Base-by-base conservation (phyloP, 2,797 vertebrate genomes). In the Loriculus beryllinus region DNA sequence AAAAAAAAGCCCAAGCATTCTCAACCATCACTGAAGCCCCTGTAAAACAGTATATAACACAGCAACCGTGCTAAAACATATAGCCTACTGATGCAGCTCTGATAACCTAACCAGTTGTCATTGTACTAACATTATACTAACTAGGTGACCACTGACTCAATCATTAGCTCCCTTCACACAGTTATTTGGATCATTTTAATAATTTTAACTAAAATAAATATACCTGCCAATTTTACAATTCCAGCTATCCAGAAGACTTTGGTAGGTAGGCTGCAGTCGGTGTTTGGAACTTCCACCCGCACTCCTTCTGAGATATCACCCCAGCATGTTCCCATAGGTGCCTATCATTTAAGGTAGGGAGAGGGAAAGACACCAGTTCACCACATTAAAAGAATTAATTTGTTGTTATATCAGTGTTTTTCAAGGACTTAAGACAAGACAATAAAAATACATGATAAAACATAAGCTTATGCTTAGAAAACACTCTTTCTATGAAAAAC, bases 231-330 rank as follows among this genome's bases (percentile, higher is more conserved):
- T 97, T 99, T 99, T 95, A 99, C 97, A 95, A 99, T 98, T 93
- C 98, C 98, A 97, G 99, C 99, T 96, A 99, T 99, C 99, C 99
- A 99, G 98, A 99, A 99, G 93, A 99, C 99, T 97, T 99, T 99
- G 75, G 98, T 98, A 95, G 99, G 98, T 74, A 99, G 97, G 97
- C 94, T 99, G 97, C 98, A 98, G 94, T 99, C 99, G 4, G 98
- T 98, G 97, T 99, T 99, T 51, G 98, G 98, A 92, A 99, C 98
- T 97, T 99, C 99, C 67, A 99, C 98, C 97, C 99, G 97, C 74
- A 99, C 98, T 85, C 99, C 98, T 95, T 99, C 99, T 68, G 98
- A 97, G 92, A 99, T 98, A 93, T 98, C 98, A 89, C 98, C 98
- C 99, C 99, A 99, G 97, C 98, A 99, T 21, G 97, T 98, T 70